Evolutionary conservation across 2,797 vertebrate species (phyloP).

Genomic region (Linurgus olivaceus): DNA sequence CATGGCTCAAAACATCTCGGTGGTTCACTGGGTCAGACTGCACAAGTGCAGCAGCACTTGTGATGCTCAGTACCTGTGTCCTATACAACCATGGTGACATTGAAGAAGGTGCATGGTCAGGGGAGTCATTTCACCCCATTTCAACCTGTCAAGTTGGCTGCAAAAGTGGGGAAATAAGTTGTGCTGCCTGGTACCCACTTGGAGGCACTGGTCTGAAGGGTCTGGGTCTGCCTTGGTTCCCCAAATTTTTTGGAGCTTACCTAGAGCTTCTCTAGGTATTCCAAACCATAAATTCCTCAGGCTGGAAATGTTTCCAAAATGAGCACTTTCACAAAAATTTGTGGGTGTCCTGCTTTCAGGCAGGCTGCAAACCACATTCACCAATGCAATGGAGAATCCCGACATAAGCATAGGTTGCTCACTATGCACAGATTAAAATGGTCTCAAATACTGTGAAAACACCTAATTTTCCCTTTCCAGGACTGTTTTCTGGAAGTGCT

Average conservation of each 20-base stretch:
- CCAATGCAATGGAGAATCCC: accelerated
- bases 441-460: background rate
- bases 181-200: background rate
- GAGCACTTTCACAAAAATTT: background rate
- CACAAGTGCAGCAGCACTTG: background rate
- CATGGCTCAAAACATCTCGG: background rate
- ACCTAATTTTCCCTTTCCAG: background rate
- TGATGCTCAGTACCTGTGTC: background rate
- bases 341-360: background rate
- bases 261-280: background rate
- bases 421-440: background rate
- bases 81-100: background rate
- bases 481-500: background rate
- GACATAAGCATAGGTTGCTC: background rate
- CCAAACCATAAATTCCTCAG: background rate
- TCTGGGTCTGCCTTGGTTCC: background rate
- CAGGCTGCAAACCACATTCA: background rate
- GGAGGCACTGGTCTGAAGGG: background rate
- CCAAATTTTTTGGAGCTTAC: background rate
- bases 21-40: background rate
- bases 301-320: background rate
- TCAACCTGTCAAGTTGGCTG: accelerated
- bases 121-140: background rate
- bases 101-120: accelerated
- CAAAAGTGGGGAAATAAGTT: background rate